phyloP scores from a whole-genome alignment of 1,140 invertebrate species.

The Cecropterus lyciades region DNA sequence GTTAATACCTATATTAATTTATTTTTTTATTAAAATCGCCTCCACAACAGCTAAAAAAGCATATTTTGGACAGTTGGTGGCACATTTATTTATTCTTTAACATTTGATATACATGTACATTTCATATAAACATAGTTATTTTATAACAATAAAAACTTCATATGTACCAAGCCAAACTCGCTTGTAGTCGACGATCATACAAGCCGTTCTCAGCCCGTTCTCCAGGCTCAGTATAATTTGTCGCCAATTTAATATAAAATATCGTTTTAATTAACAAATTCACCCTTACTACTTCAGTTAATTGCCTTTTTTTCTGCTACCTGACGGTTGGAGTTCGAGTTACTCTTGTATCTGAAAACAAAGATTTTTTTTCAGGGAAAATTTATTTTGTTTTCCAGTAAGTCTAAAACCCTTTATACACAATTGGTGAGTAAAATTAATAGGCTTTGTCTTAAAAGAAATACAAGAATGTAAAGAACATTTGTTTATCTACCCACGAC shows the following conservation, averaged over 20 bases:
- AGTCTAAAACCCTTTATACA: background rate
- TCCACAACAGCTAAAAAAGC: too few species aligned
- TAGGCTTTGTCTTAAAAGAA: too few species aligned
- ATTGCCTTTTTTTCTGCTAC: conserved; percentile 46
- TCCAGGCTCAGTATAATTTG: conserved; percentile 30
- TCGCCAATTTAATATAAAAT: conserved; percentile 51
- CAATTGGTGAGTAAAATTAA: background rate
- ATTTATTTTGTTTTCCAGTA: background rate
- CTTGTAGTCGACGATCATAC: background rate
- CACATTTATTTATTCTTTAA: too few species aligned
- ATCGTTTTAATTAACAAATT: conserved; percentile 54
- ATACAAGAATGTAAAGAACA: too few species aligned
- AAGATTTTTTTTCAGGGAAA: conserved; percentile 8
- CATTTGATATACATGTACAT: too few species aligned
- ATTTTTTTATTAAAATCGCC: too few species aligned
- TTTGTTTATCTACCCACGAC: too few species aligned
- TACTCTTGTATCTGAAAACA: conserved; percentile 24
- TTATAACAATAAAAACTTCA: too few species aligned
- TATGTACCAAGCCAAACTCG: too few species aligned
- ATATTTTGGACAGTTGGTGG: too few species aligned
- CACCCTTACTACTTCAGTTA: conserved; percentile 40
- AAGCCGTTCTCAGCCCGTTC: background rate
- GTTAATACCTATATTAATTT: too few species aligned
- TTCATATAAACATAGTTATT: too few species aligned
- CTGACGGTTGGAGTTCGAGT: conserved; percentile 32